phyloP scores from a whole-genome alignment of 2,113 vertebrate species.

The Chionodraco myersi region DNA sequence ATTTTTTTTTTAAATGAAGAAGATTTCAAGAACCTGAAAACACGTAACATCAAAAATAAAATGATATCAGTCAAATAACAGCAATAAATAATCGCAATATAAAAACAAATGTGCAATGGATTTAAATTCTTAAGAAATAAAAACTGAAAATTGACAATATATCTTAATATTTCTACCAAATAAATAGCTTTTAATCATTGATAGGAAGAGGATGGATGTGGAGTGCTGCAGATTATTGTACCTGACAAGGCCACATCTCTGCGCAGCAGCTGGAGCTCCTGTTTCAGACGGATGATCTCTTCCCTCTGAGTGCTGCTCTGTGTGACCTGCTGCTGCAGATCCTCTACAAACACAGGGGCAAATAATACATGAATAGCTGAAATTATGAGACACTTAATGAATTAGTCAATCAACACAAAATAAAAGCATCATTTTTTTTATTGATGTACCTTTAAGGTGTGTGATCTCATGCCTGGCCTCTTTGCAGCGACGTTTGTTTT shows the following conservation, averaged over 20 bases:
- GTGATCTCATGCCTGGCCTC: constrained; percentile 76
- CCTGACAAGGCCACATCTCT: constrained; percentile 84
- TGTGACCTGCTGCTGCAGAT: constrained; percentile 86
- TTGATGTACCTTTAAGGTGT: constrained; percentile 84
- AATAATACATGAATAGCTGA: not conserved
- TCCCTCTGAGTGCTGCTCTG: constrained; percentile 89
- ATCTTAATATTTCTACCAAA: not conserved
- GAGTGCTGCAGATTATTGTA: constrained; percentile 46
- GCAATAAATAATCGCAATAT: no score
- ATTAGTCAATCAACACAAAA: not conserved
- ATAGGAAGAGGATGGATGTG: not conserved
- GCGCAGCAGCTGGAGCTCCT: constrained; percentile 85
- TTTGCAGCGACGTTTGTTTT: constrained; percentile 80
- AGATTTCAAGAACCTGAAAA: not conserved
- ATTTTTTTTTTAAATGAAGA: not conserved
- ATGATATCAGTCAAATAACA: not conserved
- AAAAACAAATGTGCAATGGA: no score
- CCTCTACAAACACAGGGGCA: constrained; percentile 73
- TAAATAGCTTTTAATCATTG: not conserved
- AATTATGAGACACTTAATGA: not conserved
- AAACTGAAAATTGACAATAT: not conserved
- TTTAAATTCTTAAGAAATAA: not conserved
- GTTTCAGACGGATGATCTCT: constrained; percentile 89
- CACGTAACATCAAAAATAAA: no score
- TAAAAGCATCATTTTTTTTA: not conserved